These are phyloP conservation scores for Neolamprologus toae DNA, from an alignment of 2,113 vertebrate species.

Conservation along the genomic window DNA sequence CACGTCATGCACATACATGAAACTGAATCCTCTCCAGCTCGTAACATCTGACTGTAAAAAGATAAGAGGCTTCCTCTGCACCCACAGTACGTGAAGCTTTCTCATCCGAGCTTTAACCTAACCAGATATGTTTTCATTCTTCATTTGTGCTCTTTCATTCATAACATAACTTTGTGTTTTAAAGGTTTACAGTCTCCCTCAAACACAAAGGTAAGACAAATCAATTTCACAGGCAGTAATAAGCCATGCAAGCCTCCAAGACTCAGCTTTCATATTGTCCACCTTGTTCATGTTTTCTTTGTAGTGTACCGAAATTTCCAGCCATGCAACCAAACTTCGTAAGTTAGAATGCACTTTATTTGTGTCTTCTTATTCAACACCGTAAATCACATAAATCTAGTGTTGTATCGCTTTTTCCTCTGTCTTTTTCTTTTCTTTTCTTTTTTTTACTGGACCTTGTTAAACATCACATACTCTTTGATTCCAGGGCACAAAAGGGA, in stretches of 20 bases:
- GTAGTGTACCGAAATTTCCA: not conserved
- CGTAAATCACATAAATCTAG: not conserved
- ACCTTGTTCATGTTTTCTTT: not conserved
- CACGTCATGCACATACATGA: constrained; percentile 50
- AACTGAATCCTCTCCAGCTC: constrained; percentile 45
- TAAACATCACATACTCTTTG: not conserved
- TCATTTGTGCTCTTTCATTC: not conserved
- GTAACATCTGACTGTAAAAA: constrained; percentile 46
- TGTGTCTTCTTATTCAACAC: not conserved
- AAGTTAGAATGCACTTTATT: not conserved
- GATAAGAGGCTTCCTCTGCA: constrained; percentile 59
- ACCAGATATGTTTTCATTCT: not conserved
- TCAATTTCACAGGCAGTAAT: not conserved
- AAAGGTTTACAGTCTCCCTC: not conserved
- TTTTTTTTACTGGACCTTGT: not conserved
- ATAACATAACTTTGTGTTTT: not conserved
- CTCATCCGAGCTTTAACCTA: not conserved
- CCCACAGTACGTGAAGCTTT: constrained; percentile 28
- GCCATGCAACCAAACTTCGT: not conserved
- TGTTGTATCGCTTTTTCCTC: not conserved
- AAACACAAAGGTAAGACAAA: constrained; percentile 18
- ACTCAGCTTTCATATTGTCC: not conserved
- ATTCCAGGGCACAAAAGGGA: constrained; percentile 21
- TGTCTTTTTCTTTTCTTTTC: not conserved
- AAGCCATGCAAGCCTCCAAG: not conserved